Conservation (phyloP, 1,140 invertebrate species). For the Sarcophaga bullata region DNA sequence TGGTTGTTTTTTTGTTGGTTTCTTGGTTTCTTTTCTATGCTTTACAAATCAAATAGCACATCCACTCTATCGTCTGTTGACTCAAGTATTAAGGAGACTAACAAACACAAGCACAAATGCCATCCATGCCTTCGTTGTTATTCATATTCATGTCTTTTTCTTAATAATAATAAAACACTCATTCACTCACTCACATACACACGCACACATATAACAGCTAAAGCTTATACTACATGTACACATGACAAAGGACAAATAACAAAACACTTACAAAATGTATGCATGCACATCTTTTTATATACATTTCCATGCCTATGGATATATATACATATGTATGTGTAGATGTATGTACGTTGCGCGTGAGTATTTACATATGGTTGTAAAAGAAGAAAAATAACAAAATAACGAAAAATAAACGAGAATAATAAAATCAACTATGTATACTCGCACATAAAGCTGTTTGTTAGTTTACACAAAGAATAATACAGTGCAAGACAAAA, state of each 20-base stretch:
- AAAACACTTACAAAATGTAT: too few species aligned
- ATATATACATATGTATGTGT: background rate
- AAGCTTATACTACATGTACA: background rate
- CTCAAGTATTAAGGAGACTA: constrained; percentile 12
- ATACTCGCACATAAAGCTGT: background rate
- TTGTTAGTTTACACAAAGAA: background rate
- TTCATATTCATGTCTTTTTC: constrained; percentile 5
- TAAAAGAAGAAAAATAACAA: constrained; percentile 7
- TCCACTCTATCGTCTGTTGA: constrained; percentile 1
- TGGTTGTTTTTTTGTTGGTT: background rate
- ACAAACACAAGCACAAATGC: background rate
- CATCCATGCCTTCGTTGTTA: background rate
- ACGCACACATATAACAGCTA: background rate
- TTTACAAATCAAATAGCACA: background rate
- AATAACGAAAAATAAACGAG: background rate
- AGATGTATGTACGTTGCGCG: background rate
- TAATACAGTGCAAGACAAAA: too few species aligned
- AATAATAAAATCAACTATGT: background rate
- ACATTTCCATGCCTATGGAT: background rate
- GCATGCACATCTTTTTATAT: background rate
- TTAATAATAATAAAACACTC: background rate
- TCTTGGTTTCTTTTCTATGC: too few species aligned
- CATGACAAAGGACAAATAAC: too few species aligned
- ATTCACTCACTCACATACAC: background rate
- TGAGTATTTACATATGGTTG: background rate